Conservation (phyloP, 1,140 invertebrate genomes). For the Adoxophyes honmai region DNA sequence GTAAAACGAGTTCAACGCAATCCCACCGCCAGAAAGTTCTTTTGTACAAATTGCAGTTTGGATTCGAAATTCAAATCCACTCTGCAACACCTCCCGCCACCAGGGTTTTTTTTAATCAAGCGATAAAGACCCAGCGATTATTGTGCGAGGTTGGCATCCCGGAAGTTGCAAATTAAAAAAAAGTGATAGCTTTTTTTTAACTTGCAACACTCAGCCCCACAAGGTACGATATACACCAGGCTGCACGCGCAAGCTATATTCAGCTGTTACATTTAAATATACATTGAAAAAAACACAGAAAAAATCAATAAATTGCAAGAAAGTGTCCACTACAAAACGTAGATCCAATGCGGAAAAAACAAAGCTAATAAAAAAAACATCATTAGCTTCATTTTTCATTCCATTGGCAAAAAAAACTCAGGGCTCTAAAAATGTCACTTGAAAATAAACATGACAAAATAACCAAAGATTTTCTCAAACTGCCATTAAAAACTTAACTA, state of each 20-base stretch:
- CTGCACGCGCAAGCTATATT: conserved; percentile 64
- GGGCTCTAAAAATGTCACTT: conserved; percentile 6
- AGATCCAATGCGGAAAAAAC: too few relatives aligned
- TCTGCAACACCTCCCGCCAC: conserved; percentile 67
- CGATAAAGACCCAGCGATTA: conserved; percentile 47
- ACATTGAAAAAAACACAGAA: conserved; percentile 20
- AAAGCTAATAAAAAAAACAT: too few relatives aligned
- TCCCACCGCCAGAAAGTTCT: conserved; percentile 21
- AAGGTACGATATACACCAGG: conserved; percentile 68
- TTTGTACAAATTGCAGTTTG: conserved; percentile 30
- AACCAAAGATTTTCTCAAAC: too few relatives aligned
- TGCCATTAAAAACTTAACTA: too few relatives aligned
- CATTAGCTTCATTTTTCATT: too few relatives aligned
- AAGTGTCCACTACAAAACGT: too few relatives aligned
- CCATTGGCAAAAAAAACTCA: conserved; percentile 32
- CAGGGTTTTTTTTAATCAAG: conserved; percentile 47
- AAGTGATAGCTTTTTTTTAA: conserved; percentile 18
- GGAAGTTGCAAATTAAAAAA: not conserved
- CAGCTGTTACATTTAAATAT: conserved; percentile 58
- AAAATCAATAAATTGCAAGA: conserved; percentile 27
- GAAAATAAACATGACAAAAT: not conserved
- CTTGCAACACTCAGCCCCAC: conserved; percentile 59
- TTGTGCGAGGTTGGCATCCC: conserved; percentile 48
- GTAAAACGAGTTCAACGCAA: not conserved
- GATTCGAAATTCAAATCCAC: conserved; percentile 33